phyloP scores from a whole-genome alignment of 2,888 invertebrate genomes.

The Drosophila mimica region DNA sequence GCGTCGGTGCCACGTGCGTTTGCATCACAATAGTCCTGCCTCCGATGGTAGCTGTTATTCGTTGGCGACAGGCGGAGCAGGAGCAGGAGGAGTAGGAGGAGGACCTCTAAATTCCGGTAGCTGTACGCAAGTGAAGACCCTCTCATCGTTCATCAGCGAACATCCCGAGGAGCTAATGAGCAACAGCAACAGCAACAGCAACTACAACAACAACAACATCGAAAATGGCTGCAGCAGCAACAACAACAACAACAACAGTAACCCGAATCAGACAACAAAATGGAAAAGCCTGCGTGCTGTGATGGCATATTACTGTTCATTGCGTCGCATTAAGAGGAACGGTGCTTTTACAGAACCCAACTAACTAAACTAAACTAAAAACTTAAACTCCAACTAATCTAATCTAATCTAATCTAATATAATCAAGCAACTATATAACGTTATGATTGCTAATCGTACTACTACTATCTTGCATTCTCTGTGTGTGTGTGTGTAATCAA shows the following conservation, averaged over 20 bases:
- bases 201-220: slow-evolving; percentile 11
- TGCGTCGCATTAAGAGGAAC: slow-evolving; percentile 96
- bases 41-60: slow-evolving; percentile 71
- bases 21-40: slow-evolving; percentile 77
- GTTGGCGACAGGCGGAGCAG: slow-evolving; percentile 14
- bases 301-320: slow-evolving; percentile 95
- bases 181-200: slow-evolving; percentile 21
- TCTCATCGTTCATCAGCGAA: slow-evolving; percentile 72
- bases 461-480: slow-evolving; percentile 52
- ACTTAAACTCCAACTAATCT: slow-evolving; percentile 7
- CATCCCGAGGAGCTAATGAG: slow-evolving; percentile 66
- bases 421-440: slow-evolving; percentile 53
- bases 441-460: slow-evolving; percentile 52
- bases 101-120: slow-evolving; percentile 52
- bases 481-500: slow-evolving; percentile 38
- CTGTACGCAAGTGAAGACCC: slow-evolving; percentile 70
- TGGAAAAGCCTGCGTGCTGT: slow-evolving; percentile 95
- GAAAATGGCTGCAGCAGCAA: slow-evolving; percentile 10
- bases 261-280: slow-evolving; percentile 86
- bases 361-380: slow-evolving; percentile 25
- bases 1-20: slow-evolving; percentile 65
- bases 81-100: neutral
- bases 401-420: slow-evolving; percentile 24
- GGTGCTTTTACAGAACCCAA: slow-evolving; percentile 78
- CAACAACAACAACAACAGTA: slow-evolving; percentile 12